A percentile compares a stretch with the other conserved stretches of the same genome.
phyloP scores from a whole-genome alignment of 2,888 invertebrate genomes.

The Euplexia lucipara region DNA sequence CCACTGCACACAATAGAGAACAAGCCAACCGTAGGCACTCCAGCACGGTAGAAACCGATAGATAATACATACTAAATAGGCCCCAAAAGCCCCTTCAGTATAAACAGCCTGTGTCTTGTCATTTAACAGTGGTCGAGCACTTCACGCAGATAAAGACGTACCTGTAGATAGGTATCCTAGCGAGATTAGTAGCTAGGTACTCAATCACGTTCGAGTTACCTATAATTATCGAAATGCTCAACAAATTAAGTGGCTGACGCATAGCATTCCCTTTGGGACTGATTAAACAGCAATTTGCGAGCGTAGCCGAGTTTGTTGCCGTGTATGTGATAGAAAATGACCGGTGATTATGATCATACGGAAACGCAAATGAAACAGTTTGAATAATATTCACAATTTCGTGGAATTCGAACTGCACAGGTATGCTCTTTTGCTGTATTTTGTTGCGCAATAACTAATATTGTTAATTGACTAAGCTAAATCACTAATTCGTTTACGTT shows the following conservation, averaged over 20 bases:
- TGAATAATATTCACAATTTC: conserved; percentile 1
- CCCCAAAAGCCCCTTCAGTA: conserved; percentile 44
- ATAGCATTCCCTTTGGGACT: conserved; percentile 40
- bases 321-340: conserved; percentile 9
- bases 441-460: not conserved
- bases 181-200: conserved; percentile 67
- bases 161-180: conserved; percentile 55
- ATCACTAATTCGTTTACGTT: not conserved
- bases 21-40: conserved; percentile 39
- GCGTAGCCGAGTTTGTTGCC: conserved; percentile 14
- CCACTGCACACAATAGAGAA: conserved; percentile 39
- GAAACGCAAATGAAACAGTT: conserved; percentile 7
- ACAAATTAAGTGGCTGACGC: conserved; percentile 54
- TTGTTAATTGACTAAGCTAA: not conserved
- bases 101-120: conserved; percentile 47
- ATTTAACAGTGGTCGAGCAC: conserved; percentile 45
- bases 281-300: conserved; percentile 44
- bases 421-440: conserved; percentile 3
- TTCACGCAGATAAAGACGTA: conserved; percentile 26
- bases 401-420: not conserved
- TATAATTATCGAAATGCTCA: conserved; percentile 56
- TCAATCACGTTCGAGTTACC: conserved; percentile 68
- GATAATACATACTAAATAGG: conserved; percentile 47
- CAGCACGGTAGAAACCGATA: conserved; percentile 39
- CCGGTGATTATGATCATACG: conserved; percentile 14